phyloP scores from a whole-genome alignment of 2,113 vertebrate genomes.

The Edolisoma coerulescens region DNA sequence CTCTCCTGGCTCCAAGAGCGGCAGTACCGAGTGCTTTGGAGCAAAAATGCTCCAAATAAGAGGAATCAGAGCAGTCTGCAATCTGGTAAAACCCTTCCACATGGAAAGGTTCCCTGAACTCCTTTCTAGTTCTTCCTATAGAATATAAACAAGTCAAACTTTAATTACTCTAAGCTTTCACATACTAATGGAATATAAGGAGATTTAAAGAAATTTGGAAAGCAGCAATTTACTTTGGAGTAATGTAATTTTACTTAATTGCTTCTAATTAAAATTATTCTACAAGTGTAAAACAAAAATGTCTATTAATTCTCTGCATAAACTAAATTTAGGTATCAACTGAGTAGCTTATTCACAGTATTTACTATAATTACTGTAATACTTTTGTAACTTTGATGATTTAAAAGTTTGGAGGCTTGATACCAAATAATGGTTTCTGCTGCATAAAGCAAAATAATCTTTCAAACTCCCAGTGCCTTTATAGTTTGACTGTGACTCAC shows the following conservation, averaged over 20 bases:
- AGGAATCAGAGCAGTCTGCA: neutral
- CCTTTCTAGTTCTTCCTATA: neutral
- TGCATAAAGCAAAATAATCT: conserved; percentile 53
- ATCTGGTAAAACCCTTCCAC: neutral
- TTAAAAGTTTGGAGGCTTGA: conserved; percentile 40
- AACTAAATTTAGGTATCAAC: conserved; percentile 39
- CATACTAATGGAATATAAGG: neutral
- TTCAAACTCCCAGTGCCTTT: conserved; percentile 41
- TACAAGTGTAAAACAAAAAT: conserved; percentile 25
- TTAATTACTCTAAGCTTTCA: neutral
- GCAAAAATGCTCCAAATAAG: neutral
- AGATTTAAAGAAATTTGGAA: neutral
- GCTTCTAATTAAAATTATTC: conserved; percentile 44
- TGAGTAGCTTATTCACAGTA: conserved; percentile 27
- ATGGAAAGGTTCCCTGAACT: neutral
- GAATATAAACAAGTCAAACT: neutral
- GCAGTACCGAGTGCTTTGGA: neutral
- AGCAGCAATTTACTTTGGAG: conserved; percentile 33
- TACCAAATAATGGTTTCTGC: conserved; percentile 47
- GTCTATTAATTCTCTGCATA: conserved; percentile 35
- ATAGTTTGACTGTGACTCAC: conserved; percentile 60
- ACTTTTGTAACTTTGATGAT: conserved; percentile 24
- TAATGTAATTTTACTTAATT: conserved; percentile 34
- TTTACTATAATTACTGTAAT: conserved; percentile 57
- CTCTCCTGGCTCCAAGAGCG: neutral